A percentile compares a stretch with the other conserved stretches of the same genome.
Evolutionary conservation across 2,888 invertebrate genomes (phyloP).

Genomic region (Fragum sueziense): DNA sequence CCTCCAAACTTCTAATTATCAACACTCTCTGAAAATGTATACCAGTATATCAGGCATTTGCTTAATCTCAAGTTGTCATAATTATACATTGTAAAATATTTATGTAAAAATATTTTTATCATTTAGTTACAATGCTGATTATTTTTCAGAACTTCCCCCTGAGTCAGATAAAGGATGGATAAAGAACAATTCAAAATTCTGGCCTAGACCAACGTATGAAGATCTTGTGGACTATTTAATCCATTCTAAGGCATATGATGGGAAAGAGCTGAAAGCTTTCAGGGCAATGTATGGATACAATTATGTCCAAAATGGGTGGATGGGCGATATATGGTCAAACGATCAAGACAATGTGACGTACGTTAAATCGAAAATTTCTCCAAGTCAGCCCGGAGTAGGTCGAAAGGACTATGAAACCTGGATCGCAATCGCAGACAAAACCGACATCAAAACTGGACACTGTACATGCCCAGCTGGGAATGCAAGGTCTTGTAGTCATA

Average conservation of each 20-base stretch:
- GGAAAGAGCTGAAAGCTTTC: slow-evolving; percentile 26
- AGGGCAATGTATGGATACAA: slow-evolving; percentile 29
- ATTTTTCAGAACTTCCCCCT: not conserved
- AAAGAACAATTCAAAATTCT: slow-evolving; percentile 1
- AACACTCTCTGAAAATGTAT: not conserved
- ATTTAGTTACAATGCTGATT: not conserved
- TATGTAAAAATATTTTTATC: not conserved
- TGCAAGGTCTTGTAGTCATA: slow-evolving; percentile 27
- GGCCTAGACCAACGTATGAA: slow-evolving; percentile 10
- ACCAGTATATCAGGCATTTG: not conserved
- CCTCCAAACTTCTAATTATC: not conserved
- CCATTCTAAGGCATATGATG: slow-evolving; percentile 31
- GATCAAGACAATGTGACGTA: not conserved
- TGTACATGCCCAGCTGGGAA: slow-evolving; percentile 31
- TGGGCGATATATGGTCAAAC: slow-evolving; percentile 6
- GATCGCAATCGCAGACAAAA: slow-evolving; percentile 1
- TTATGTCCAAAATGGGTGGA: slow-evolving; percentile 40
- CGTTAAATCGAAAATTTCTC: slow-evolving; percentile 21
- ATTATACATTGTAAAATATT: not conserved
- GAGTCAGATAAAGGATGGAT: slow-evolving; percentile 8
- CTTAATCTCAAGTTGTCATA: not conserved
- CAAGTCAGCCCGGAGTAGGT: slow-evolving; percentile 25
- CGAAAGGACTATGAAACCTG: slow-evolving; percentile 10
- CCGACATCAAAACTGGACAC: not conserved
- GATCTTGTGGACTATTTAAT: slow-evolving; percentile 26